Conservation (phyloP, 2,888 invertebrate species). For the Melanophora roralis region DNA sequence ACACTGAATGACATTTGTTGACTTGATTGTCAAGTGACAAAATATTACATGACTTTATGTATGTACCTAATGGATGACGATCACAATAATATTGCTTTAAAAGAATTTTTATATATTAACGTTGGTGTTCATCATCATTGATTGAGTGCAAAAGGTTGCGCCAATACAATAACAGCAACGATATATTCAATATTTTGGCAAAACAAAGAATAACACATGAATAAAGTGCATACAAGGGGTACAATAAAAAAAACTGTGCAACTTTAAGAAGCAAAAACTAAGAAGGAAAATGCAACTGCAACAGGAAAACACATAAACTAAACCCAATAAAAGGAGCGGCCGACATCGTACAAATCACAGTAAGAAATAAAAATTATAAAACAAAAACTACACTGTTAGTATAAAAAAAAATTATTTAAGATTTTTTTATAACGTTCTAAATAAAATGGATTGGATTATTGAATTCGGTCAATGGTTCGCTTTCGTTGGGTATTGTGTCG, state of each 20-base stretch:
- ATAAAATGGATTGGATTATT: background rate
- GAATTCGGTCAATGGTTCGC: background rate
- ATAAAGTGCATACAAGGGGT: constrained; percentile 24
- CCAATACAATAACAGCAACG: constrained; percentile 48
- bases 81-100: background rate
- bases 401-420: constrained; percentile 35
- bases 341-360: constrained; percentile 37
- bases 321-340: constrained; percentile 14
- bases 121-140: constrained; percentile 34
- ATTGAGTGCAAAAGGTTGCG: constrained; percentile 61
- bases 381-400: background rate
- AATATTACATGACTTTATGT: constrained; percentile 63
- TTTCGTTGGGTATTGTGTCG: constrained; percentile 53
- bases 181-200: constrained; percentile 60
- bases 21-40: constrained; percentile 65
- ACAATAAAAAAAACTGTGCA: constrained; percentile 1
- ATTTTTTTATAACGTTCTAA: background rate
- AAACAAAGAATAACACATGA: constrained; percentile 59
- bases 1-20: constrained; percentile 60
- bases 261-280: constrained; percentile 39
- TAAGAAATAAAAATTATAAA: constrained; percentile 6
- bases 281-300: constrained; percentile 44
- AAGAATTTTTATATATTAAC: background rate
- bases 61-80: constrained; percentile 47
- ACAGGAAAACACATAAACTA: background rate